Percentiles rank a stretch among this genome's conserved stretches.
Conservation (phyloP, 2,797 vertebrate species). For the Pogoniulus pusillus region DNA sequence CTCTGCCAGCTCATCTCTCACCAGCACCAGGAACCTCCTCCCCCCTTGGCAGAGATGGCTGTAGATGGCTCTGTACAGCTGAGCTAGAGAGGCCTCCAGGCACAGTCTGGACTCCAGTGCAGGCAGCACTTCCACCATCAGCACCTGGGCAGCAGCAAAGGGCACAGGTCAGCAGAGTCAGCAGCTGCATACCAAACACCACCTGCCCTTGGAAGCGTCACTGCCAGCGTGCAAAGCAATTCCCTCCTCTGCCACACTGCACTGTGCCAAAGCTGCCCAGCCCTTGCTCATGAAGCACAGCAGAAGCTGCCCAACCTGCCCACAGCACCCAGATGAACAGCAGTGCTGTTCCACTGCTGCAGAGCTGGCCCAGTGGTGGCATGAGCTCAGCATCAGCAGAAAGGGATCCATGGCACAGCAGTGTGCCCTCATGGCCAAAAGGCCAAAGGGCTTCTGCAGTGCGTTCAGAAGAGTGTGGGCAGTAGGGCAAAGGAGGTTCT, state of each 20-base stretch:
- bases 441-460: too few relatives aligned
- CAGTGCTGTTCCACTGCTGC: not conserved
- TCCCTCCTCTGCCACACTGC: not conserved
- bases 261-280: not conserved
- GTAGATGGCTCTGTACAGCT: slow-evolving; percentile 63
- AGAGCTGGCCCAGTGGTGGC: not conserved
- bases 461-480: too few relatives aligned
- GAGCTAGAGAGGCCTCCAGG: not conserved
- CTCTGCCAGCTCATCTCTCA: slow-evolving; percentile 66
- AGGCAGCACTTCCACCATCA: slow-evolving; percentile 77
- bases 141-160: slow-evolving; percentile 63
- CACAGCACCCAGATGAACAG: accelerated
- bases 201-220: not conserved
- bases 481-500: too few relatives aligned
- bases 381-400: not conserved
- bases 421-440: too few relatives aligned
- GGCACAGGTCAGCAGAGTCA: not conserved
- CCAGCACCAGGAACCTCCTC: slow-evolving; percentile 67
- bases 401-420: too few relatives aligned
- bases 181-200: not conserved
- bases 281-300: not conserved
- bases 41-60: slow-evolving; percentile 74
- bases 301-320: not conserved
- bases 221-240: not conserved
- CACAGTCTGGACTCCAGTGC: slow-evolving; percentile 20